phyloP scores from a whole-genome alignment of 2,113 vertebrate genomes.

The Tiliqua scincoides region DNA sequence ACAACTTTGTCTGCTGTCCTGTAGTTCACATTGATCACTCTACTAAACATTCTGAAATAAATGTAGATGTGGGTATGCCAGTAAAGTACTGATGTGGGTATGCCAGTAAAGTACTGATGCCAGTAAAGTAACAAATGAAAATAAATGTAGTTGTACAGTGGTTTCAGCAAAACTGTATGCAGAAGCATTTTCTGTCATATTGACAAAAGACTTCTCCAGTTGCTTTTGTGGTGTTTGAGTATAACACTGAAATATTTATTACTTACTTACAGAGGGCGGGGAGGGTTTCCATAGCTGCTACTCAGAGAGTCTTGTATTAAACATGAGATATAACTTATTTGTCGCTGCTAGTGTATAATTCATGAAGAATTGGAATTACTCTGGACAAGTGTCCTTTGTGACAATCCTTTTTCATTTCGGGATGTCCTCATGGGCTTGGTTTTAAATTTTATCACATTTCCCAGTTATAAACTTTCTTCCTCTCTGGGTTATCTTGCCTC shows the following conservation, averaged over 20 bases:
- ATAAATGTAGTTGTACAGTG: neutral
- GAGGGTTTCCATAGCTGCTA: neutral
- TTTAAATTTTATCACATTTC: neutral
- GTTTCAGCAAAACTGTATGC: neutral
- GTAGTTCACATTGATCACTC: neutral
- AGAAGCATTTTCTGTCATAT: neutral
- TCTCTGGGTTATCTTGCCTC: neutral
- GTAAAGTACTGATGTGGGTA: neutral
- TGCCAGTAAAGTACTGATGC: neutral
- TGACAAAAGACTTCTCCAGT: neutral
- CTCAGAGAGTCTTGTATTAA: neutral
- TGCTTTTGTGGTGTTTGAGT: neutral
- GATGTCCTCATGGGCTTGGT: neutral
- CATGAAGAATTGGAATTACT: neutral
- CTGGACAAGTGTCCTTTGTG: neutral
- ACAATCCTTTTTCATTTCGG: neutral
- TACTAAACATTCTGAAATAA: neutral
- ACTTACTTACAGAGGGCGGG: neutral
- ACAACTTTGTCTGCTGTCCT: neutral
- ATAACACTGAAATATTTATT: neutral
- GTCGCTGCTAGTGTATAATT: neutral
- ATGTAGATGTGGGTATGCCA: neutral
- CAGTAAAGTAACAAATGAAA: constrained; percentile 5
- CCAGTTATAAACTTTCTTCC: neutral
- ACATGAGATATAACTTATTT: neutral